Base-by-base conservation (phyloP, 2,888 invertebrate species). In the Nemotelus nigrinus region DNA sequence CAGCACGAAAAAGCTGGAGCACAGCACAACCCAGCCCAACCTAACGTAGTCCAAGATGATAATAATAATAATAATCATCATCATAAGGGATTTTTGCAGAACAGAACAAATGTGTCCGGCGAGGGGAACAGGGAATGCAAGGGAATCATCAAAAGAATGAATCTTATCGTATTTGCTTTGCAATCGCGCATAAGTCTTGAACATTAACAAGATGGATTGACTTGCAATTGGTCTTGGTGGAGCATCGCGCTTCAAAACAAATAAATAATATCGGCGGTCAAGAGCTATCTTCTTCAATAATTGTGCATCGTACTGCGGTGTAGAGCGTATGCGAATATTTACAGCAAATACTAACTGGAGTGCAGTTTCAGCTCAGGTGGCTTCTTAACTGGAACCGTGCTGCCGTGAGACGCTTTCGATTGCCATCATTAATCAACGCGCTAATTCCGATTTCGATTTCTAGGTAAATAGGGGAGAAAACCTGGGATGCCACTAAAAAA, bases 131-230 rank as follows among this genome's bases (percentile, higher is more conserved):
- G 1, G 6, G n/a, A 45, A 45, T 6, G 45, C n/a, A 65, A 45
- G n/a, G 10, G 65, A 65, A 65, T 44, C 4, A 7, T 50, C 63
- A 63, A 7, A 8, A 63, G 7, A 25, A 43, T 39, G 39, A 3
- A 41, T 63, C 41, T 43, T 25, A 25, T 25, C 25, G 25, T 25
- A 25, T 25, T 25, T 25, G 25, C 25, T 25, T 25, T 25, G 25
- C 25, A 25, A 25, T 25, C 25, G 25, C 25, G 4, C 63, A 43
- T 41, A 63, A 63, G 65, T n/a, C 8, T 50, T 45, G 65, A 6
- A 43, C 65, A 65, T 65, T 47, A 47, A 65, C 3, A 65, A 65
- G 65, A 65, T 65, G 65, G 65, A 65, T 65, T 65, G 65, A 47
- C 45, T 65, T 65, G 45, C 65, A 47, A 65, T 65, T 65, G 65